phyloP scores from a whole-genome alignment of 2,797 vertebrate species.

The Florisuga fusca region DNA sequence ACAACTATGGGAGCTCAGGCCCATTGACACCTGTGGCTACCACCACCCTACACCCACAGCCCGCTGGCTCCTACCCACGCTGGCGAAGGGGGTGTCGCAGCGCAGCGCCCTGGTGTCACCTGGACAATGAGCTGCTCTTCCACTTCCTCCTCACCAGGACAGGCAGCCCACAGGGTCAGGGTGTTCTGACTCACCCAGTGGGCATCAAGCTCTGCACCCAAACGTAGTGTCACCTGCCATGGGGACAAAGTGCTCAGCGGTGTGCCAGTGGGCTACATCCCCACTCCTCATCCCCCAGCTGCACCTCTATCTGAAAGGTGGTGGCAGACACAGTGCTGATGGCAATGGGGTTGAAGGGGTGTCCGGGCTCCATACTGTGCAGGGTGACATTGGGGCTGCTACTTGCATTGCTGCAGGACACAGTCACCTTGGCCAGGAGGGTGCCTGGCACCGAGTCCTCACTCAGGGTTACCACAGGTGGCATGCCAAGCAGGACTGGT shows the following conservation, averaged over 20 bases:
- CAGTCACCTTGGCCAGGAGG: neutral
- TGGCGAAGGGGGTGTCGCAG: constrained; percentile 60
- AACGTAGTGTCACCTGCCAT: constrained; percentile 75
- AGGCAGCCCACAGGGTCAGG: constrained; percentile 57
- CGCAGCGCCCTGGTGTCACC: neutral
- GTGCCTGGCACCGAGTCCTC: constrained; percentile 29
- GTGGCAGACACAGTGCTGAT: rapidly evolving
- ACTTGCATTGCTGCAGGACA: constrained; percentile 54
- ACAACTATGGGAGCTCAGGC: neutral
- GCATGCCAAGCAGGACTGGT: constrained; percentile 50
- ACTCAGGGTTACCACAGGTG: constrained; percentile 51
- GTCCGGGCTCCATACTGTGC: rapidly evolving
- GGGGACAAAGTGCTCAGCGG: neutral
- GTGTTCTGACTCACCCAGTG: constrained; percentile 58
- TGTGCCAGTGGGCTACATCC: rapidly evolving
- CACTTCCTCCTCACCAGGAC: neutral
- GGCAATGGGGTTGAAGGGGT: constrained; percentile 20
- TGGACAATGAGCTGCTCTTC: constrained; percentile 35
- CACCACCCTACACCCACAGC: rapidly evolving
- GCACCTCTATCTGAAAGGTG: neutral
- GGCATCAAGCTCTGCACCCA: constrained; percentile 60
- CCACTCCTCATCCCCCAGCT: rapidly evolving
- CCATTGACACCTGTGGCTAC: neutral
- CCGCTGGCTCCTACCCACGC: constrained; percentile 52
- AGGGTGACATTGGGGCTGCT: constrained; percentile 20